phyloP scores from a whole-genome alignment of 2,888 invertebrate species.

The Resseliella maxima region DNA sequence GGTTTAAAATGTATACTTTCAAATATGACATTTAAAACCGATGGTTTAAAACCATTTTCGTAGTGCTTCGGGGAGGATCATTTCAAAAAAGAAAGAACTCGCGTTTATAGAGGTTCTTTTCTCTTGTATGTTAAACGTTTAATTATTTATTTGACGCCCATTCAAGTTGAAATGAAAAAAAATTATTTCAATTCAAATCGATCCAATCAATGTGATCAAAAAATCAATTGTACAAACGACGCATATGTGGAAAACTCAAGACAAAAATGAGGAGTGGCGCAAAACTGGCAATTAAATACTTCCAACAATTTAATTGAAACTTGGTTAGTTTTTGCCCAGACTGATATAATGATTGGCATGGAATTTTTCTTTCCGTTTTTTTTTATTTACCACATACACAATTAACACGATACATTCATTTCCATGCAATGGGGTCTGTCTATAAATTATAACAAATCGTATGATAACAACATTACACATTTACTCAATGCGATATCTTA shows the following conservation, averaged over 20 bases:
- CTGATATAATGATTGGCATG: no score
- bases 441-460: neutral
- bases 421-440: neutral
- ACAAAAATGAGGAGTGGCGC: neutral
- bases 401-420: constrained; percentile 31
- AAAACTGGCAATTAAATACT: neutral
- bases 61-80: neutral
- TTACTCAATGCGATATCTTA: neutral
- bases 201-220: neutral
- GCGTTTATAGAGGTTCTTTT: neutral
- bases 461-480: constrained; percentile 26
- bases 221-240: neutral
- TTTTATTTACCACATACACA: neutral
- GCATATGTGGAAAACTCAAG: neutral
- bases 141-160: constrained; percentile 47
- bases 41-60: neutral
- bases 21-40: neutral
- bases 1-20: neutral
- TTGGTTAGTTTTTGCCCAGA: neutral
- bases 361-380: neutral
- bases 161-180: neutral
- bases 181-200: neutral
- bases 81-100: neutral
- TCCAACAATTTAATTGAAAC: neutral
- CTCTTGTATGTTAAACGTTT: neutral